Base-by-base conservation (phyloP, 1,140 invertebrate genomes). In the Brachionus asplanchnoidis region DNA sequence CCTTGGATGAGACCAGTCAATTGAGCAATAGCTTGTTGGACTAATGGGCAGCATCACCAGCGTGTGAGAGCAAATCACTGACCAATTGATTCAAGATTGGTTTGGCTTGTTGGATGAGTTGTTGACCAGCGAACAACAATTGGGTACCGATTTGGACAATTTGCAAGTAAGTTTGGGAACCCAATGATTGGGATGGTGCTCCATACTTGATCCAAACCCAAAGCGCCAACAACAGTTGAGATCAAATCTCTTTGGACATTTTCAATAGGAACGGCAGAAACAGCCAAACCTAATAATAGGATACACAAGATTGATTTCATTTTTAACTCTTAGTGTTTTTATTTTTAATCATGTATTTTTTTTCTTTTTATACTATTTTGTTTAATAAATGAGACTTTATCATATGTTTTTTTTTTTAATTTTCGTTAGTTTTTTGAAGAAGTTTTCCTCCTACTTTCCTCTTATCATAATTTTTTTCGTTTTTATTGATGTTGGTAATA, bases 111-210 rank as follows among this genome's bases (percentile, higher is more conserved):
- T 7, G 0, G 20, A 40, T 9, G 70, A 75, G 36, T 46, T 75
- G 70, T 75, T 75, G 70, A 46, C 70, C 70, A 46, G 70, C 70
- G 70, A 75, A 75, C 36, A 75, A 46, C 36, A 75, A 46, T 46
- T 75, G 70, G 70, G 32, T 36, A 36, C 32, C 32, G 32, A 36
- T 36, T 36, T 36, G 32, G 7, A 36, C 32, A 36, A 36, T 36
- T 36, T 36, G 32, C 32, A 36, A 36, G 32, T 36, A 36, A 7
- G 32, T 36, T 36, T 36, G 32, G 6, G 32, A 36, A 7, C 32
- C 32, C 32, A 36, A 36, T 36, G 32, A 36, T 36, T 36, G 32
- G 32, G 36, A 78, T 78, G 12, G 46, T 78, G 2, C 11, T 5
- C 75, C 75, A 78, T 11, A 78, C 75, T 17, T 42, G n/a, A 53